Percentiles rank a stretch among this genome's conserved stretches.
Evolutionary conservation across 2,888 invertebrate genomes (phyloP).

Genomic region (Masnerella sp.): DNA sequence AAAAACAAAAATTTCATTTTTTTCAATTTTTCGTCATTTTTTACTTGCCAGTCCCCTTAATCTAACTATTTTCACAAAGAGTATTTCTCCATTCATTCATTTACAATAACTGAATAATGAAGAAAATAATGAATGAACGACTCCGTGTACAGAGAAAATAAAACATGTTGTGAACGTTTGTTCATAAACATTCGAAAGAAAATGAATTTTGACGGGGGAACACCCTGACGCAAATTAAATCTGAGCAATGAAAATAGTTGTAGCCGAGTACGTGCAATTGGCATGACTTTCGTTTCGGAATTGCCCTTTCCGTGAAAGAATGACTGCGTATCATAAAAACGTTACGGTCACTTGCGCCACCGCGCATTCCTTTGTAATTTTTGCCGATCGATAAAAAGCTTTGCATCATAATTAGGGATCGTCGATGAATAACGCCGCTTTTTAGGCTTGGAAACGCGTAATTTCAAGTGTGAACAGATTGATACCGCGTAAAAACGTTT

Average conservation of each 20-base stretch:
- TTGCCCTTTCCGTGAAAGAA: conserved; percentile 50
- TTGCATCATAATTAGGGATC: conserved; percentile 56
- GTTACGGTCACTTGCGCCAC: conserved; percentile 55
- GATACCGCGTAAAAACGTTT: conserved; percentile 26
- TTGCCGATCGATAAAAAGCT: conserved; percentile 50
- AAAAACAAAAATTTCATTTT: no score
- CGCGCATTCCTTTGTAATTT: conserved; percentile 53
- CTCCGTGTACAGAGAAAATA: no score
- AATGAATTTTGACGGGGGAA: conserved; percentile 7
- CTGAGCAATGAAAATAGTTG: conserved; percentile 27
- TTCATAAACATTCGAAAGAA: no score
- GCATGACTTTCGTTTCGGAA: conserved; percentile 54
- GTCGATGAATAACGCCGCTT: conserved; percentile 27
- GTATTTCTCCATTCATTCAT: no score
- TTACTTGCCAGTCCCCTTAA: no score
- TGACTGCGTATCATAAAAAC: conserved; percentile 52
- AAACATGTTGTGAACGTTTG: no score
- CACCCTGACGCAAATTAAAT: conserved; percentile 31
- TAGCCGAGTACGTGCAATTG: conserved; percentile 41
- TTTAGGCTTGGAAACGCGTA: conserved; percentile 17
- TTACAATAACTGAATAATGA: no score
- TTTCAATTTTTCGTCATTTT: no score
- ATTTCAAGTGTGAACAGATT: conserved; percentile 40
- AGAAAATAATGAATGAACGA: no score
- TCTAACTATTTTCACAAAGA: no score